A percentile compares a stretch with the other conserved stretches of the same genome.
phyloP scores from a whole-genome alignment of 2,113 vertebrate genomes.

The Nanorana parkeri region DNA sequence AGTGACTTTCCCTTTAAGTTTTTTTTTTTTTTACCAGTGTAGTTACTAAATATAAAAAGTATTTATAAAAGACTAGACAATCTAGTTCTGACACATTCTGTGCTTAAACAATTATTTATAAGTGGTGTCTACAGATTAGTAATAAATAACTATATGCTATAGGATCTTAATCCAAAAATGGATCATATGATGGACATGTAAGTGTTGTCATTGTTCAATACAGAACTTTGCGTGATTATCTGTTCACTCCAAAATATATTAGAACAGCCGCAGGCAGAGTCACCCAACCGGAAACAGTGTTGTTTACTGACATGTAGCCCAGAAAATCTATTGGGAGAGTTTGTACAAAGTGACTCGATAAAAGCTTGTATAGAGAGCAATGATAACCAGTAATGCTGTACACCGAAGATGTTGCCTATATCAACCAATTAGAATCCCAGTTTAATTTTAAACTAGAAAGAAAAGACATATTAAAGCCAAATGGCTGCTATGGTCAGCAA shows the following conservation, averaged over 20 bases:
- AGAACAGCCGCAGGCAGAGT: constrained; percentile 18
- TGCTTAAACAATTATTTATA: not conserved
- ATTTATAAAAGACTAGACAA: not conserved
- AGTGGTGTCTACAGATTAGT: not conserved
- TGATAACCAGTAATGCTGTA: not conserved
- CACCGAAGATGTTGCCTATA: too few relatives aligned
- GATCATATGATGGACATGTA: not conserved
- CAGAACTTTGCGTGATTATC: not conserved
- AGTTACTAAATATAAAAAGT: not conserved
- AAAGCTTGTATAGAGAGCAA: constrained; percentile 1
- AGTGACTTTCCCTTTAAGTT: too few relatives aligned
- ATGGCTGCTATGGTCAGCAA: too few relatives aligned
- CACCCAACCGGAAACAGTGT: constrained; percentile 29
- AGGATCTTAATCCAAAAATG: not conserved
- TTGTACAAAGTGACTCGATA: constrained; percentile 43
- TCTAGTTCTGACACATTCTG: constrained; percentile 7
- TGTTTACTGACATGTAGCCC: constrained; percentile 19
- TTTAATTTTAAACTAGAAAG: too few relatives aligned
- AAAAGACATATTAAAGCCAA: too few relatives aligned
- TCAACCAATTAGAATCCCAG: too few relatives aligned
- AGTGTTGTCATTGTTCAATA: not conserved
- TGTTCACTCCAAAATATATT: constrained; percentile 2
- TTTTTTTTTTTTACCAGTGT: too few relatives aligned
- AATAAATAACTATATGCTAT: not conserved
- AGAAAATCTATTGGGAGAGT: constrained; percentile 30